Evolutionary conservation across 2,113 vertebrate genomes (phyloP), one percentile per base, ranked within the genome.

Genomic region (Myocastor coypus): DNA sequence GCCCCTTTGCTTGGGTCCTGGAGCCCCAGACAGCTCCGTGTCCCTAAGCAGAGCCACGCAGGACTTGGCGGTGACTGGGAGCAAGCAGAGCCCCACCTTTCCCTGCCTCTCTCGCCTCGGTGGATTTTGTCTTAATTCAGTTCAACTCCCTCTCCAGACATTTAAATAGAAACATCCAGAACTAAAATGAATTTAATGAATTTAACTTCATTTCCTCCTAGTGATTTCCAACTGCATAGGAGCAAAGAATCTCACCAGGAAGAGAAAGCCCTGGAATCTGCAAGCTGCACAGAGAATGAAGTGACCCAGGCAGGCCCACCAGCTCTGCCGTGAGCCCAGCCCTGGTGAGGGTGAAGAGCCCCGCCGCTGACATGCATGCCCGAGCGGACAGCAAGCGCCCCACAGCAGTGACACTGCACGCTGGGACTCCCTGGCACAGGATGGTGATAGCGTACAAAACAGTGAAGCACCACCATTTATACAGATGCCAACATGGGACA

Each of bases 231-330:
- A 78, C 16, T 30, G 92, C 55, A n/a, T 13, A 85, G 89, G 71
- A 89, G 57, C 37, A n/a, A 57, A 81, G 91, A 84, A 89, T 1
- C n/a, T 81, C 42, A 63, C 30, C 59, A 30, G 34, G 55, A 87
- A 46, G 94, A 86, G 26, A 91, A 64, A 92, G 40, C 30, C 59
- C 83, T 75, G 46, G 30, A 92, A 92, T 78, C 10, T 82, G 34
- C 91, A 95, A 87, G 61, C 42, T 93, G 68, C 89, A 93, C 46
- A 89, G 85, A 30, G 28, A 92, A 30, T n/a, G 24, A 77, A 87
- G 61, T 46, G 81, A 94, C 64, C 55, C 69, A 81, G 61, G 94
- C 63, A 94, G 81, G 83, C 61, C 91, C 92, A 57, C 82, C 64
- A 93, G 55, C 57, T 87, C 13, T 82, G 57, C 11, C 52, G 24